These are phyloP conservation scores for Terrapene triunguis DNA, from an alignment of 2,113 vertebrate genomes.

Conservation along the genomic window DNA sequence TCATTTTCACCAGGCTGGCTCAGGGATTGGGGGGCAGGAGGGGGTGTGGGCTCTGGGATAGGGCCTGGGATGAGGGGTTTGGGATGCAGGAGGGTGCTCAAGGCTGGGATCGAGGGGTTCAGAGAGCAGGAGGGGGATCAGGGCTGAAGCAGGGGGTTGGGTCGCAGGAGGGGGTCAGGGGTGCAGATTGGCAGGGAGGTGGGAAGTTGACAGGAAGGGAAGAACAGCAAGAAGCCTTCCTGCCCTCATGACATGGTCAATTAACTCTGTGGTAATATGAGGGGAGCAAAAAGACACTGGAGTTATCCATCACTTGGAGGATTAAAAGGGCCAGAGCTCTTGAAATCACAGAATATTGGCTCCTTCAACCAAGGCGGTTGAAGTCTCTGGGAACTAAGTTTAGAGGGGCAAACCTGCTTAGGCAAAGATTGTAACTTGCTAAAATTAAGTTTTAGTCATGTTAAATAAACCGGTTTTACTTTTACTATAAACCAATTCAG, in stretches of 20 bases:
- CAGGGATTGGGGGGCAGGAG: too few species aligned
- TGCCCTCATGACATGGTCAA: neutral
- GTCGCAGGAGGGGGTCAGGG: too few species aligned
- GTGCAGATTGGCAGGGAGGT: neutral
- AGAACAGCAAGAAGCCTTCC: neutral
- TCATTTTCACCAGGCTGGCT: too few species aligned
- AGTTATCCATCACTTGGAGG: neutral
- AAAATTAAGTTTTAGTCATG: neutral
- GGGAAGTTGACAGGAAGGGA: neutral
- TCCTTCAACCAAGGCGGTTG: neutral
- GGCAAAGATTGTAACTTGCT: neutral
- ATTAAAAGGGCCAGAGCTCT: neutral
- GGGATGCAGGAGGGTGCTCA: too few species aligned
- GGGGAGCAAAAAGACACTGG: neutral
- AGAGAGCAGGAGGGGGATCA: too few species aligned
- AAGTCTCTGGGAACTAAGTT: neutral
- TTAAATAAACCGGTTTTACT: neutral
- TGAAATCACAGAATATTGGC: neutral
- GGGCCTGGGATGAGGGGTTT: too few species aligned
- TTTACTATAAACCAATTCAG: neutral
- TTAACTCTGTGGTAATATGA: neutral
- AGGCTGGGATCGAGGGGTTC: too few species aligned
- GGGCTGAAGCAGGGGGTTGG: too few species aligned
- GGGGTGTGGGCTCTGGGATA: too few species aligned
- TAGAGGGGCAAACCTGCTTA: neutral